A percentile compares a stretch with the other conserved stretches of the same genome.
These are phyloP conservation scores for Brenthis daphne DNA, from an alignment of 2,888 invertebrate species.

Conservation along the genomic window DNA sequence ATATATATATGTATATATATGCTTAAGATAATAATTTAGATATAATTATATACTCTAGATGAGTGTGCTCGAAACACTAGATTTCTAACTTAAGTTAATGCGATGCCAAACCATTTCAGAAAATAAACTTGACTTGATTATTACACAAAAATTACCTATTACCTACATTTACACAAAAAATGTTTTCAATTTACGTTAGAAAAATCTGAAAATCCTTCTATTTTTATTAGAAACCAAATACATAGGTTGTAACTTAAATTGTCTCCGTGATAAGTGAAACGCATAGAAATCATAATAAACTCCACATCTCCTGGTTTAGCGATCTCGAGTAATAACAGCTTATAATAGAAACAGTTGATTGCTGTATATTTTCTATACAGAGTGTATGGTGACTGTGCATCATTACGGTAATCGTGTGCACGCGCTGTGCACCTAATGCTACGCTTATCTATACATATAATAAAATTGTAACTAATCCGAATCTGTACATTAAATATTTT, in stretches of 20 bases:
- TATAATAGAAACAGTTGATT: constrained; percentile 61
- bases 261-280: constrained; percentile 48
- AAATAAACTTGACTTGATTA: too few species aligned
- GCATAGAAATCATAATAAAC: constrained; percentile 49
- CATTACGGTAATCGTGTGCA: constrained; percentile 67
- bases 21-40: too few species aligned
- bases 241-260: constrained; percentile 1
- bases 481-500: too few species aligned
- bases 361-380: constrained; percentile 66
- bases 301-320: constrained; percentile 42
- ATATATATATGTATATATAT: too few species aligned
- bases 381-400: constrained; percentile 45
- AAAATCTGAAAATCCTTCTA: too few species aligned
- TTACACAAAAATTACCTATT: too few species aligned
- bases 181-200: not conserved
- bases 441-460: constrained; percentile 33
- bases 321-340: constrained; percentile 51
- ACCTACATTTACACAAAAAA: not conserved
- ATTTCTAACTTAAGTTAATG: too few species aligned
- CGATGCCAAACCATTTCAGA: too few species aligned
- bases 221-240: not conserved
- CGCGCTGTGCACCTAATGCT: constrained; percentile 50
- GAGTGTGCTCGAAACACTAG: too few species aligned
- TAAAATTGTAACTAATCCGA: too few species aligned
- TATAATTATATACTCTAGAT: too few species aligned